Percentiles rank a stretch among this genome's conserved stretches.
These are phyloP conservation scores for Tragelaphus buxtoni DNA, from an alignment of 2,113 vertebrate species.

Conservation along the genomic window DNA sequence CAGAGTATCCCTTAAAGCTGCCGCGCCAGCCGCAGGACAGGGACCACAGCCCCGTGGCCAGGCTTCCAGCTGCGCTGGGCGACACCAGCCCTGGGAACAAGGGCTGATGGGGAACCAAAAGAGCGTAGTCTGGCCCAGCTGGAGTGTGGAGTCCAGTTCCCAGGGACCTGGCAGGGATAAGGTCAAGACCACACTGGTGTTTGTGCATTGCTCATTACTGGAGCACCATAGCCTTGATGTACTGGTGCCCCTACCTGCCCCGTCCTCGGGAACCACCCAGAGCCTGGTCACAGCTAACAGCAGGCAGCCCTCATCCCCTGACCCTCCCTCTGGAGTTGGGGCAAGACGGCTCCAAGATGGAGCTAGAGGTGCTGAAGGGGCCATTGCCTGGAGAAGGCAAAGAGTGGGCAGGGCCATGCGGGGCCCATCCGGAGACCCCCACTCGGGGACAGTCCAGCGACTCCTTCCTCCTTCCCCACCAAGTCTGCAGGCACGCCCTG, in stretches of 20 bases:
- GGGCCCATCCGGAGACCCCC: accelerated
- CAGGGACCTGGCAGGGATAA: background rate
- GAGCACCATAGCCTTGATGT: no score
- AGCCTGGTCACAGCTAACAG: background rate
- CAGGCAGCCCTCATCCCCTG: background rate
- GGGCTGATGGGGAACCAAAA: slow-evolving; percentile 22
- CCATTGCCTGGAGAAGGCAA: background rate
- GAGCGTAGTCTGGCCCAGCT: background rate
- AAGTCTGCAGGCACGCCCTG: background rate
- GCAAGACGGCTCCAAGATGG: accelerated
- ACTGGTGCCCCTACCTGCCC: accelerated
- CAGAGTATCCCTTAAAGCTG: background rate
- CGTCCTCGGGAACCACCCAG: background rate
- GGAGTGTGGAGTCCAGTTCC: background rate
- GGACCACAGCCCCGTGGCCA: background rate
- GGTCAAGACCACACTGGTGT: background rate
- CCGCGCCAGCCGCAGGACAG: background rate
- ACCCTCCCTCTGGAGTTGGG: background rate
- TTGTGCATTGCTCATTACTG: accelerated
- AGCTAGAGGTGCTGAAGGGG: background rate
- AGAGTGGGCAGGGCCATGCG: background rate
- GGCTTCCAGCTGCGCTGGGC: background rate
- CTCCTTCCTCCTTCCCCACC: background rate
- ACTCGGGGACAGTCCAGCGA: accelerated
- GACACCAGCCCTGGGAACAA: background rate